Conservation (phyloP, 1,140 invertebrate genomes). For the Nomia melanderi region DNA sequence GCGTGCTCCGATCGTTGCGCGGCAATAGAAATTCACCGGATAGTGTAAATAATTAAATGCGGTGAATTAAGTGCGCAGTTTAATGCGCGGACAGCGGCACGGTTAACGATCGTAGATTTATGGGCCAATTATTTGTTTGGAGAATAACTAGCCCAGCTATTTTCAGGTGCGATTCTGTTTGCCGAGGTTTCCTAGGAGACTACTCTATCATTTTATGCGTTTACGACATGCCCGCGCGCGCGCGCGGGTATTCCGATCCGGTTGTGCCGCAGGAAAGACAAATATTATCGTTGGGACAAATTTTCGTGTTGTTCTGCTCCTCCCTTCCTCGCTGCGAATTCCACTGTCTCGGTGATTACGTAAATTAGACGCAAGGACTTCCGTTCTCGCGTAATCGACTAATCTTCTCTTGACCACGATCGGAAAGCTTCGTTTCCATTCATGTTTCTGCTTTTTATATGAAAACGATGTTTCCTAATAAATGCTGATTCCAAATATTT, state of each 20-base stretch:
- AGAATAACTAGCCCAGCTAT: constrained; percentile 63
- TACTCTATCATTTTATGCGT: constrained; percentile 59
- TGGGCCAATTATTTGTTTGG: constrained; percentile 62
- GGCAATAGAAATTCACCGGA: constrained; percentile 19
- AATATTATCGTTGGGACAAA: constrained; percentile 61
- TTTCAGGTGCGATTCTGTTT: constrained; percentile 58
- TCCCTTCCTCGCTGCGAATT: constrained; percentile 22
- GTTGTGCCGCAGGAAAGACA: constrained; percentile 25
- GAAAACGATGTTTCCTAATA: no score
- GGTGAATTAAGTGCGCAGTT: constrained; percentile 43
- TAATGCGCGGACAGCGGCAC: constrained; percentile 44
- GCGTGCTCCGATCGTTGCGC: neutral
- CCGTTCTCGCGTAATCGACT: neutral
- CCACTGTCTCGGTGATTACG: constrained; percentile 20
- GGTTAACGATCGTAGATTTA: constrained; percentile 54
- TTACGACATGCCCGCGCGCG: constrained; percentile 53
- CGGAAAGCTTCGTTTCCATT: neutral
- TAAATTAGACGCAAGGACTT: constrained; percentile 1
- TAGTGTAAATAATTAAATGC: constrained; percentile 51
- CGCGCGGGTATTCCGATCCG: constrained; percentile 29
- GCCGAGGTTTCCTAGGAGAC: constrained; percentile 37
- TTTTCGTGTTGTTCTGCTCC: constrained; percentile 5
- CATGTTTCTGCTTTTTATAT: no score
- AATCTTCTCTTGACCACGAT: neutral
- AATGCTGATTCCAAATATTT: no score